Evolutionary conservation across 30 jellyfish, hydroid and myxozoan genomes (phyloP).

Genomic region (Sanderia malayensis): DNA sequence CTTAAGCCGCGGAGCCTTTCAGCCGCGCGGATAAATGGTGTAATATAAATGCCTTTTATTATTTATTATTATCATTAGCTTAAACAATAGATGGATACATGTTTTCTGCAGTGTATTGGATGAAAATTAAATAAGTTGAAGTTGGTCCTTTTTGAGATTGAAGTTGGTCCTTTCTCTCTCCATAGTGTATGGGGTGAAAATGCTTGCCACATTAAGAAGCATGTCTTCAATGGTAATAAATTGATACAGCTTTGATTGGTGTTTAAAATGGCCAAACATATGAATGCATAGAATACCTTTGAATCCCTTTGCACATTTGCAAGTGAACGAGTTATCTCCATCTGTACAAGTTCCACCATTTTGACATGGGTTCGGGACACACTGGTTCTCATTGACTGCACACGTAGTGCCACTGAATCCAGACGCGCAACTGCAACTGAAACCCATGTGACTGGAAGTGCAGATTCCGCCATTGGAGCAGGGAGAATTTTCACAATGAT

Average conservation of each 20-base stretch:
- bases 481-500: conserved; percentile 70
- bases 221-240: no score
- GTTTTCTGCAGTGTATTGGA: no score
- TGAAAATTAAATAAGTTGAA: no score
- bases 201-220: no score
- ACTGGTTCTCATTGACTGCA: conserved; percentile 50
- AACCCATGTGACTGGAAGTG: conserved; percentile 28
- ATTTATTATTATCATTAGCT: no score
- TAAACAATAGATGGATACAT: no score
- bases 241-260: background rate
- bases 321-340: conserved; percentile 50
- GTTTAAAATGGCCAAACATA: background rate
- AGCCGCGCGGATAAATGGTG: no score
- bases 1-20: no score
- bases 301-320: conserved; percentile 43
- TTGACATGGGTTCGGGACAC: conserved; percentile 84
- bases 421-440: conserved; percentile 65
- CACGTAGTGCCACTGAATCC: conserved; percentile 74
- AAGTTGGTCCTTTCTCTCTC: no score
- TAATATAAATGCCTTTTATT: no score
- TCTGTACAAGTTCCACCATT: conserved; percentile 70
- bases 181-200: no score
- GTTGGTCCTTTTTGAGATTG: no score
- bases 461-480: conserved; percentile 84
- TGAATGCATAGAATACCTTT: conserved; percentile 23